Conservation (phyloP, 2,888 invertebrate genomes). For the Dioctria rufipes region DNA sequence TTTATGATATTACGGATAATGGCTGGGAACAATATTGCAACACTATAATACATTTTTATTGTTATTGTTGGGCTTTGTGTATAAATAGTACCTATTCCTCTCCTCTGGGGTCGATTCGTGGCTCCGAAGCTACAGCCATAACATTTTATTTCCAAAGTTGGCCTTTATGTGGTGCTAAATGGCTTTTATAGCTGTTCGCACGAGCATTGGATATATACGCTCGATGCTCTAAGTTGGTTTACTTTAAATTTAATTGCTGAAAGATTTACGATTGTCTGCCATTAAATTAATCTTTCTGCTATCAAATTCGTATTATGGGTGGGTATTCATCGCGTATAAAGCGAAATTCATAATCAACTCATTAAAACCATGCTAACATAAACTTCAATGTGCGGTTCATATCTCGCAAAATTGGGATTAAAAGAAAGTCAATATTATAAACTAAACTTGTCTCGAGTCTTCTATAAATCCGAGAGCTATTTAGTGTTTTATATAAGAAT, state of each 20-base stretch:
- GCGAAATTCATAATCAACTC: constrained; percentile 39
- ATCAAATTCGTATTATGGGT: constrained; percentile 8
- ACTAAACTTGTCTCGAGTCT: too few relatives aligned
- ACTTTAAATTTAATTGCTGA: constrained; percentile 44
- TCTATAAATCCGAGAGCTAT: too few relatives aligned
- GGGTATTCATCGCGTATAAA: constrained; percentile 20
- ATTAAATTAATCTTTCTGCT: constrained; percentile 21
- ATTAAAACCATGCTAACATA: constrained; percentile 1
- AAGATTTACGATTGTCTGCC: constrained; percentile 37
- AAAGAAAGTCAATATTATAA: too few relatives aligned
- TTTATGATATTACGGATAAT: constrained; percentile 52
- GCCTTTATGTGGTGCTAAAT: constrained; percentile 47
- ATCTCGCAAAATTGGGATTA: too few relatives aligned
- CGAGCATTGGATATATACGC: constrained; percentile 19
- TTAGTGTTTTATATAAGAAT: too few relatives aligned
- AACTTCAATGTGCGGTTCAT: too few relatives aligned
- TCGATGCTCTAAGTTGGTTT: constrained; percentile 19
- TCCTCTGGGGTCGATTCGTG: constrained; percentile 27
- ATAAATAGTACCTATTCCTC: constrained; percentile 31
- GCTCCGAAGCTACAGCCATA: neutral
- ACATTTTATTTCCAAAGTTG: constrained; percentile 35
- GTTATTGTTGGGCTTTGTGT: constrained; percentile 37
- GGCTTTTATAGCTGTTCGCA: constrained; percentile 40
- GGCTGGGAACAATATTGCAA: constrained; percentile 28
- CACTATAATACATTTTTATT: constrained; percentile 52